These are phyloP conservation scores for Malurus leucopterus DNA, from an alignment of 2,797 vertebrate genomes.

Conservation along the genomic window DNA sequence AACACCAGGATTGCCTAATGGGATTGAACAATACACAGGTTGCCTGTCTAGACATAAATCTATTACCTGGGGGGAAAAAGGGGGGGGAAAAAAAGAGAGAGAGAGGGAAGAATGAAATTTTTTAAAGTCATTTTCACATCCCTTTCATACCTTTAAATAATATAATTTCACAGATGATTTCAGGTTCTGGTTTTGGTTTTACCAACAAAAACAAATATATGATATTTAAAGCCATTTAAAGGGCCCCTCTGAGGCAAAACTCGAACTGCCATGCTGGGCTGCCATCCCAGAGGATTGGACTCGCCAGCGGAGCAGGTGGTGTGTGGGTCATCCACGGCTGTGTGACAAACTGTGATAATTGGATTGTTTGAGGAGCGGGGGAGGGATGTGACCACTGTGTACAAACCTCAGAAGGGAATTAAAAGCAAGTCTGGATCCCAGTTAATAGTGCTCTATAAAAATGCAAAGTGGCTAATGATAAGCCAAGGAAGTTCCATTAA, in stretches of 20 bases:
- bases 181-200: background rate
- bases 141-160: conserved; percentile 18
- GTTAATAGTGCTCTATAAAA: conserved; percentile 28
- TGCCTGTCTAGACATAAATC: background rate
- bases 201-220: background rate
- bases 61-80: background rate
- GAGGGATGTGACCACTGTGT: background rate
- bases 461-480: conserved; percentile 51
- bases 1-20: background rate
- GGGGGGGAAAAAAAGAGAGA: accelerated
- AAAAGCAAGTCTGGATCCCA: conserved; percentile 9
- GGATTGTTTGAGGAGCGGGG: conserved; percentile 52
- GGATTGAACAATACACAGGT: background rate
- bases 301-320: background rate
- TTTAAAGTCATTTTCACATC: background rate
- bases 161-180: conserved; percentile 17
- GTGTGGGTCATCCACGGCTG: background rate
- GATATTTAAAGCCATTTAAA: background rate
- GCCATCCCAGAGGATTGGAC: background rate
- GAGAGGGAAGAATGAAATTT: background rate
- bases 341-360: conserved; percentile 55
- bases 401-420: conserved; percentile 35
- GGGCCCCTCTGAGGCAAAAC: background rate
- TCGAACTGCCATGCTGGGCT: background rate
- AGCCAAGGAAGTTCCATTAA: conserved; percentile 54